A percentile compares a stretch with the other conserved stretches of the same genome.
Evolutionary conservation across 1,140 invertebrate species (phyloP).

Genomic region (Dysdera silvatica): DNA sequence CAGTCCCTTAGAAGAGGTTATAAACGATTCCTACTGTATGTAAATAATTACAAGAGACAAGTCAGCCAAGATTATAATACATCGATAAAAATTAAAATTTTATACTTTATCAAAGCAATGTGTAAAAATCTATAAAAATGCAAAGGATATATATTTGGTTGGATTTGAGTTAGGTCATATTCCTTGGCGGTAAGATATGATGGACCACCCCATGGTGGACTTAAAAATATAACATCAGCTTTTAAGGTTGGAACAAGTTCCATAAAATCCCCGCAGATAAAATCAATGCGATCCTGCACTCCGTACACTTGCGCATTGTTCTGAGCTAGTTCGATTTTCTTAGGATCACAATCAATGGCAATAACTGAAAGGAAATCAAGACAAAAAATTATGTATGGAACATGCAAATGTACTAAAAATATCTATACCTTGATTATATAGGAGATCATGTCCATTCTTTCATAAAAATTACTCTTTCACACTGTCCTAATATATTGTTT

Average conservation of each 20-base stretch:
- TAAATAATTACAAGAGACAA: too few species aligned
- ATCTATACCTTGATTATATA: too few species aligned
- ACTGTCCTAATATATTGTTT: too few species aligned
- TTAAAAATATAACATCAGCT: conserved; percentile 83
- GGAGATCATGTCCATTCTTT: too few species aligned
- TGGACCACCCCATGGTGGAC: conserved; percentile 95
- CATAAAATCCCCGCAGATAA: conserved; percentile 85
- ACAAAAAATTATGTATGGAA: not conserved
- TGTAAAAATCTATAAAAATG: too few species aligned
- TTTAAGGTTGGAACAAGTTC: conserved; percentile 52
- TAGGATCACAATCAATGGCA: conserved; percentile 85
- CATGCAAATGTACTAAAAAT: too few species aligned
- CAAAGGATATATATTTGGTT: conserved; percentile 50
- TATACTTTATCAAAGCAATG: too few species aligned
- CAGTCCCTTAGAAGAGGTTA: too few species aligned
- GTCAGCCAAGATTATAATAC: too few species aligned
- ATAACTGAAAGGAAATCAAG: conserved; percentile 61
- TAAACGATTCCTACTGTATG: too few species aligned
- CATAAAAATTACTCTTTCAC: too few species aligned
- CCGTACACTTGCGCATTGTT: conserved; percentile 87
- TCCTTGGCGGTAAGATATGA: conserved; percentile 53
- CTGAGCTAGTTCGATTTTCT: conserved; percentile 73
- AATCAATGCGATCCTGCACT: conserved; percentile 81
- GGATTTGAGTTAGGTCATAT: conserved; percentile 71
- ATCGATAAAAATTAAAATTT: too few species aligned